phyloP scores from a whole-genome alignment of 2,888 invertebrate species.

The Dendrolimus houi region DNA sequence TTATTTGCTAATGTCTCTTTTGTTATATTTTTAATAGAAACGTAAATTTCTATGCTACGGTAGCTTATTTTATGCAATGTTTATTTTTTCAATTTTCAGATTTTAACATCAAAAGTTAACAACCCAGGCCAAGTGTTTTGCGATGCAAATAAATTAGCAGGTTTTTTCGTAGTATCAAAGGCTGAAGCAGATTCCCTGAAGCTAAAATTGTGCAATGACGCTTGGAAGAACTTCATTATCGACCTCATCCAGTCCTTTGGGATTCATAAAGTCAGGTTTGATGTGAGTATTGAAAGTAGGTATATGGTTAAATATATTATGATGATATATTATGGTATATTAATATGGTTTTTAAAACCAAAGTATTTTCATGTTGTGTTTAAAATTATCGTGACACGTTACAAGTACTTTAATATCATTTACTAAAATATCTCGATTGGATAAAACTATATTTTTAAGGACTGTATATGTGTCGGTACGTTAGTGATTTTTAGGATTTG shows the following conservation, averaged over 20 bases:
- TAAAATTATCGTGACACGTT: too few species aligned
- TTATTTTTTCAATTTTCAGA: conserved; percentile 24
- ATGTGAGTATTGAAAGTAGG: conserved; percentile 38
- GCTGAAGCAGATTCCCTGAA: conserved; percentile 37
- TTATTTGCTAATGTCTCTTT: too few species aligned
- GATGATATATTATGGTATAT: too few species aligned
- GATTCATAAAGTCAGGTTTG: conserved; percentile 50
- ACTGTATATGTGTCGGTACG: too few species aligned
- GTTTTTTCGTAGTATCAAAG: conserved; percentile 43
- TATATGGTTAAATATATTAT: too few species aligned
- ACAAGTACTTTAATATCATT: too few species aligned
- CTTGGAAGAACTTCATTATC: conserved; percentile 50
- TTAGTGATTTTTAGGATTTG: too few species aligned
- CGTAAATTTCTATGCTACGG: too few species aligned
- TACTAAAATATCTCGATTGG: too few species aligned
- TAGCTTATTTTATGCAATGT: too few species aligned
- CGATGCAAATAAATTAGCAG: conserved; percentile 41
- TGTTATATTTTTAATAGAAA: too few species aligned
- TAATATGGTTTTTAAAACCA: not conserved
- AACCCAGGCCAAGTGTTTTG: conserved; percentile 59
- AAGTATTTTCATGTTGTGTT: not conserved
- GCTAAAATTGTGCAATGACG: conserved; percentile 45
- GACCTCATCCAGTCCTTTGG: conserved; percentile 58
- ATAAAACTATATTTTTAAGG: too few species aligned
- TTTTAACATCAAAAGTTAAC: conserved; percentile 53